Percentiles rank a stretch among this genome's conserved stretches.
Evolutionary conservation across 2,797 vertebrate genomes (phyloP).

Genomic region (Discoglossus pictus): DNA sequence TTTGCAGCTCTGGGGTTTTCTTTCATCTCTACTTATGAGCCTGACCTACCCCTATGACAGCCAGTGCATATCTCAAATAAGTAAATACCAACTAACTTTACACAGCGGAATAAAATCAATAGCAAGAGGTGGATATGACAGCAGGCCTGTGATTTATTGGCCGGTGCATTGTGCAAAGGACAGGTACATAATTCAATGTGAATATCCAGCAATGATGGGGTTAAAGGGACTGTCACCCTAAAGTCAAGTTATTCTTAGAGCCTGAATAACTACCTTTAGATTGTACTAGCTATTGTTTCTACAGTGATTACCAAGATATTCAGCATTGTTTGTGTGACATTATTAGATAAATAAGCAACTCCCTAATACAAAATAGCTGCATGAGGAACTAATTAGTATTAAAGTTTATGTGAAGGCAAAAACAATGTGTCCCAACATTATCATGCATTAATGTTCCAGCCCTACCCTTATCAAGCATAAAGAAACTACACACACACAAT

Average conservation of each 20-base stretch:
- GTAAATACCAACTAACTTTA: constrained; percentile 20
- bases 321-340: not conserved
- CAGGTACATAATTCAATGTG: constrained; percentile 15
- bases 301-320: not conserved
- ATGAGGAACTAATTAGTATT: too few relatives aligned
- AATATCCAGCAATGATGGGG: too few relatives aligned
- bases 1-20: constrained; percentile 50
- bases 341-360: too few relatives aligned
- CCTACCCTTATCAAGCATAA: too few relatives aligned
- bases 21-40: constrained; percentile 38
- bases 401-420: too few relatives aligned
- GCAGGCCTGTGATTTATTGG: constrained; percentile 24
- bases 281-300: not conserved
- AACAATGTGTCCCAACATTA: too few relatives aligned
- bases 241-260: too few relatives aligned
- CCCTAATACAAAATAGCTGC: too few relatives aligned
- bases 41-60: constrained; percentile 37
- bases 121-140: not conserved
- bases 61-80: constrained; percentile 25
- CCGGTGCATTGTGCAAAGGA: constrained; percentile 6
- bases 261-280: too few relatives aligned
- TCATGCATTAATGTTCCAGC: too few relatives aligned
- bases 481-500: too few relatives aligned
- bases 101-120: constrained; percentile 24
- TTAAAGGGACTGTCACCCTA: too few relatives aligned